phyloP scores from a whole-genome alignment of 2,888 invertebrate species.

The Drosophila vallismaia region DNA sequence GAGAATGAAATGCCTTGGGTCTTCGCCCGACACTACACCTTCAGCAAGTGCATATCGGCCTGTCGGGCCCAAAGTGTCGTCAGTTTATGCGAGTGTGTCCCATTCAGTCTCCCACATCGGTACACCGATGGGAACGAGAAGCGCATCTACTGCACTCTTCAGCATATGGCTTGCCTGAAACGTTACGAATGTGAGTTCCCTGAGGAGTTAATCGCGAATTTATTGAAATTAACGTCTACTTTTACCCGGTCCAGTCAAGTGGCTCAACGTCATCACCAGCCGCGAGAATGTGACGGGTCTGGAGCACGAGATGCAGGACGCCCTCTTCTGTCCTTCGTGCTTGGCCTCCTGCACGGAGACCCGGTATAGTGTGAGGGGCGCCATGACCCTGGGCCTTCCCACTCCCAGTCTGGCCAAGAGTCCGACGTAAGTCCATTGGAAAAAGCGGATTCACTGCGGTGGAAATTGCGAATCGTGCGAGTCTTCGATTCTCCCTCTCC shows the following conservation, averaged over 20 bases:
- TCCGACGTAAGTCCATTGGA: conserved; percentile 55
- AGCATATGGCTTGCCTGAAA: conserved; percentile 84
- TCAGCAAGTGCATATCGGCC: conserved; percentile 86
- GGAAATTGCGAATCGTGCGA: conserved; percentile 22
- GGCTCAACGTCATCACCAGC: conserved; percentile 82
- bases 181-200: conserved; percentile 84
- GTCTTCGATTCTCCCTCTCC: conserved; percentile 22
- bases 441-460: conserved; percentile 25
- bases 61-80: conserved; percentile 85
- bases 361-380: conserved; percentile 84
- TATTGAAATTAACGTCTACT: conserved; percentile 38
- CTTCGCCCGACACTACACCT: conserved; percentile 85
- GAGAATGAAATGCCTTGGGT: conserved; percentile 83
- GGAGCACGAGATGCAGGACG: conserved; percentile 85
- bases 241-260: conserved; percentile 80
- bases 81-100: conserved; percentile 86
- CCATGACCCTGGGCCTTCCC: conserved; percentile 67
- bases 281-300: conserved; percentile 80
- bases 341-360: conserved; percentile 85
- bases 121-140: conserved; percentile 47
- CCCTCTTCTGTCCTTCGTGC: conserved; percentile 85
- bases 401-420: conserved; percentile 30
- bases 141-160: conserved; percentile 75
- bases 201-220: conserved; percentile 41
- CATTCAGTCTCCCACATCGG: conserved; percentile 83